Evolutionary conservation across 2,113 vertebrate genomes (phyloP).

Genomic region (Oxyruncus cristatus): DNA sequence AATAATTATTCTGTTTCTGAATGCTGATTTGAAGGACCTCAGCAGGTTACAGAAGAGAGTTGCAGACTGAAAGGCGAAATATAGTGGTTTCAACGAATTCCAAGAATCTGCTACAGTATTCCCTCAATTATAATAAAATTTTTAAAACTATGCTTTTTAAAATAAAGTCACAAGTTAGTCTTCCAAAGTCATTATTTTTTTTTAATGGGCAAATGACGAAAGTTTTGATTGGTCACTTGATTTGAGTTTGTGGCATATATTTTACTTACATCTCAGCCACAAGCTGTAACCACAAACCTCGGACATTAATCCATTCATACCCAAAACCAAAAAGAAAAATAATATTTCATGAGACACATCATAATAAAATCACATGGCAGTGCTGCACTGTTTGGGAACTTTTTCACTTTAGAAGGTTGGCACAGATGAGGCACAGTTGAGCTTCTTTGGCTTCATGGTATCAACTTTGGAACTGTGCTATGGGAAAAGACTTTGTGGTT

Average conservation of each 20-base stretch:
- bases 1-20: background rate
- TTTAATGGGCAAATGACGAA: background rate
- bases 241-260: background rate
- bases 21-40: background rate
- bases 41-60: background rate
- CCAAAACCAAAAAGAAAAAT: background rate
- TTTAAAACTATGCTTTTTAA: background rate
- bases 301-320: background rate
- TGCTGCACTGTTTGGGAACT: background rate
- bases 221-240: background rate
- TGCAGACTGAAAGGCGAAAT: background rate
- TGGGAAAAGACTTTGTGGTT: background rate
- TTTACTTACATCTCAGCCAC: background rate
- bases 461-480: background rate
- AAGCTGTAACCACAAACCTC: background rate
- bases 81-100: background rate
- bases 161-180: background rate
- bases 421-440: background rate
- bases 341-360: background rate
- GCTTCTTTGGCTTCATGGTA: background rate
- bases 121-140: background rate
- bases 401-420: background rate
- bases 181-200: background rate
- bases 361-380: background rate
- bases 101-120: background rate